phyloP scores from a whole-genome alignment of 2,797 vertebrate species.

The Spea hammondii region DNA sequence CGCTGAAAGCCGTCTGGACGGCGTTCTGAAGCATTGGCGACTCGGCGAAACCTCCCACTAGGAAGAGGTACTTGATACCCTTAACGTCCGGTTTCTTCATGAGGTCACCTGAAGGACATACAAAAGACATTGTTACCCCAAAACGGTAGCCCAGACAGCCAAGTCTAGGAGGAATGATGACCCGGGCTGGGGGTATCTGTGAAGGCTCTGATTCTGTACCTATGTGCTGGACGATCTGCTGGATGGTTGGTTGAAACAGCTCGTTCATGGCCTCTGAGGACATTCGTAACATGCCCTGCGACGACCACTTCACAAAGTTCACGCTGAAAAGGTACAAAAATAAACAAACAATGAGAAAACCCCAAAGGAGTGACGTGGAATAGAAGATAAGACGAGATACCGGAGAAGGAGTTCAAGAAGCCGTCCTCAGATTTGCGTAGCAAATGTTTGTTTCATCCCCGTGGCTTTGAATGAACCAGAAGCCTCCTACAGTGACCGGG shows the following conservation, averaged over 20 bases:
- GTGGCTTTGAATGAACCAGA: no score
- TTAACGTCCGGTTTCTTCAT: slow-evolving; percentile 81
- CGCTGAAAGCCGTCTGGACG: slow-evolving; percentile 77
- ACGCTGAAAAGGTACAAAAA: slow-evolving; percentile 66
- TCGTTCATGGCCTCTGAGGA: slow-evolving; percentile 89
- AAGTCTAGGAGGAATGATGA: background rate
- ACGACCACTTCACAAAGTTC: slow-evolving; percentile 95
- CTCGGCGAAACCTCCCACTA: slow-evolving; percentile 94
- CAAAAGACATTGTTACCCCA: background rate
- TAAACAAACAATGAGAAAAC: background rate
- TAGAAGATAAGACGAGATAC: no score
- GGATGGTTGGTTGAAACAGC: slow-evolving; percentile 92
- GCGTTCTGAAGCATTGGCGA: slow-evolving; percentile 88
- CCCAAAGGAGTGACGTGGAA: no score
- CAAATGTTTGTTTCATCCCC: no score
- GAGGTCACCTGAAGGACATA: slow-evolving; percentile 69
- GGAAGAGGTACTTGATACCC: slow-evolving; percentile 87
- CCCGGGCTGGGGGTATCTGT: background rate
- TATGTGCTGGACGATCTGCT: slow-evolving; percentile 85
- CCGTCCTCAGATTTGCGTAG: no score
- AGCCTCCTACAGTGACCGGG: background rate
- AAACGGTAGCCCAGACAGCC: background rate
- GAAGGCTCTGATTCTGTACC: slow-evolving; percentile 67
- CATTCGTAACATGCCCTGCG: slow-evolving; percentile 93
- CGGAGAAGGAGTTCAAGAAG: no score